Percentiles rank a stretch among this genome's conserved stretches.
Evolutionary conservation across 2,797 vertebrate species (phyloP).

Genomic region (Sparidentex hasta): DNA sequence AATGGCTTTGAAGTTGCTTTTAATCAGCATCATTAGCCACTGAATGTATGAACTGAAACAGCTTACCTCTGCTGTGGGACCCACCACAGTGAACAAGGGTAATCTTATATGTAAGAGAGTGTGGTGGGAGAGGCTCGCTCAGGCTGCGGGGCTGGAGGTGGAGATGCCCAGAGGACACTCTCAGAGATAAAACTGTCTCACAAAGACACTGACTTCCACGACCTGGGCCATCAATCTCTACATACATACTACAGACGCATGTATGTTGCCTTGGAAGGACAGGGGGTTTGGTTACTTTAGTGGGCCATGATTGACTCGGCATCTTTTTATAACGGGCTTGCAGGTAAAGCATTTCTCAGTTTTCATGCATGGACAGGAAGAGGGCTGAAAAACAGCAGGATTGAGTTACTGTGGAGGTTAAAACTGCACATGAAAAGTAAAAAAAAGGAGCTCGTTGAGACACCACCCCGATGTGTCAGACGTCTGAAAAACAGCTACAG

Average conservation of each 20-base stretch:
- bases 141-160: background rate
- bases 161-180: constrained; percentile 33
- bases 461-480: background rate
- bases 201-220: constrained; percentile 31
- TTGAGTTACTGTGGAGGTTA: background rate
- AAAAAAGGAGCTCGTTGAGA: background rate
- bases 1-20: constrained; percentile 36
- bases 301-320: background rate
- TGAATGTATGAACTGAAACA: background rate
- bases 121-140: background rate
- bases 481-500: no score
- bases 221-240: constrained; percentile 5
- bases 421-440: background rate
- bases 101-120: constrained; percentile 16
- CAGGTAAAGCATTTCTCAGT: constrained; percentile 24
- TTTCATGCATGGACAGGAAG: constrained; percentile 15
- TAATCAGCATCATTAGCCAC: constrained; percentile 1
- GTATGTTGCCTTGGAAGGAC: constrained; percentile 10
- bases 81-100: constrained; percentile 41
- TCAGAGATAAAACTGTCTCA: constrained; percentile 48
- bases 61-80: constrained; percentile 17
- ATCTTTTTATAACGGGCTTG: constrained; percentile 23
- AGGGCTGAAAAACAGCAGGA: constrained; percentile 15
- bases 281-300: constrained; percentile 10
- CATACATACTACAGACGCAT: background rate